Evolutionary conservation across 2,113 vertebrate genomes (phyloP).

Genomic region (Sapayoa aenigma): DNA sequence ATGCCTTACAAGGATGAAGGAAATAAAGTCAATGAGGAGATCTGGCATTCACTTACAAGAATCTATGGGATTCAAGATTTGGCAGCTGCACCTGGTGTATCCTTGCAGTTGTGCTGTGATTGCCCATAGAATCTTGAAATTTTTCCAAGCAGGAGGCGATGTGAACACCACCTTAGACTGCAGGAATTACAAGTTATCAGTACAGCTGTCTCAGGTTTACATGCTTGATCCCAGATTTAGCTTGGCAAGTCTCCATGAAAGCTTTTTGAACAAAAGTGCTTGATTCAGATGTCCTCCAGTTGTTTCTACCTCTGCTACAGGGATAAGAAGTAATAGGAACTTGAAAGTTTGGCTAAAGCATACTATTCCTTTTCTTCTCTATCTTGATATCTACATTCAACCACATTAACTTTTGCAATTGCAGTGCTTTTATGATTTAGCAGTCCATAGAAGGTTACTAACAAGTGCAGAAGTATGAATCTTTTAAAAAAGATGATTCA

Average conservation of each 20-base stretch:
- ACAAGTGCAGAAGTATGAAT: background rate
- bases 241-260: slow-evolving; percentile 55
- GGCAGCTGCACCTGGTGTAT: slow-evolving; percentile 1
- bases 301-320: background rate
- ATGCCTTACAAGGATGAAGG: slow-evolving; percentile 24
- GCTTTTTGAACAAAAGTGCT: slow-evolving; percentile 10
- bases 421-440: background rate
- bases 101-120: slow-evolving; percentile 33
- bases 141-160: slow-evolving; percentile 62
- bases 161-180: slow-evolving; percentile 53
- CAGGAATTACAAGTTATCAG: slow-evolving; percentile 60
- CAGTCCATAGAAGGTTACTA: background rate
- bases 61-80: slow-evolving; percentile 37
- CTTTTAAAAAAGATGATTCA: background rate
- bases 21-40: slow-evolving; percentile 53
- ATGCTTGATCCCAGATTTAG: slow-evolving; percentile 52
- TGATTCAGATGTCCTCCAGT: slow-evolving; percentile 11
- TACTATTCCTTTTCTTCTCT: background rate
- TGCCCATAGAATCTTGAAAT: slow-evolving; percentile 31
- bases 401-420: background rate
- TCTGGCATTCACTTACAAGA: slow-evolving; percentile 49
- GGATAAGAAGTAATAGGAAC: background rate
- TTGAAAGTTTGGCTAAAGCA: background rate
- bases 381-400: background rate
- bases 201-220: slow-evolving; percentile 63